A percentile compares a stretch with the other conserved stretches of the same genome.
Evolutionary conservation across 2,113 vertebrate species (phyloP).

Genomic region (Cottus gobio): DNA sequence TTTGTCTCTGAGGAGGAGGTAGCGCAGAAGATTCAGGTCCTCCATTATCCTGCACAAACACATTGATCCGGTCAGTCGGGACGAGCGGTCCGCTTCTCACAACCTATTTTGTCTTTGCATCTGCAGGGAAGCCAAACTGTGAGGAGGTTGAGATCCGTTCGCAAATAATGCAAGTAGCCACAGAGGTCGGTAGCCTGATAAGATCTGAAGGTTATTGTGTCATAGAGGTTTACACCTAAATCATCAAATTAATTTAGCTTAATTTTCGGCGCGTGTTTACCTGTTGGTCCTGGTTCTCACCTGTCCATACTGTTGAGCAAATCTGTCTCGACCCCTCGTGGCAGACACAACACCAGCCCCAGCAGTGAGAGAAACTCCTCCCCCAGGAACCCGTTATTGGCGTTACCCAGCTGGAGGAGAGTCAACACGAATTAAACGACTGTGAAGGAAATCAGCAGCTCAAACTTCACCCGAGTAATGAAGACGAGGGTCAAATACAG

Average conservation of each 20-base stretch:
- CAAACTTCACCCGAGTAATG: neutral
- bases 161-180: too few species aligned
- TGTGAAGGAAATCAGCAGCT: neutral
- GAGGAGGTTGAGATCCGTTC: neutral
- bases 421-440: constrained; percentile 40
- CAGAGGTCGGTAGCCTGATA: neutral
- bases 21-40: constrained; percentile 92
- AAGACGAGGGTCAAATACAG: neutral
- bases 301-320: constrained; percentile 91
- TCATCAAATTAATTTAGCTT: neutral
- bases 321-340: constrained; percentile 90
- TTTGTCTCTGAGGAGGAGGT: constrained; percentile 89
- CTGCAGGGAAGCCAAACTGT: neutral
- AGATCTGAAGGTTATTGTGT: neutral
- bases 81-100: neutral
- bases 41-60: constrained; percentile 90
- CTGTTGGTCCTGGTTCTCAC: constrained; percentile 73
- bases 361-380: constrained; percentile 86
- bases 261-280: neutral
- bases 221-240: neutral
- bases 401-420: constrained; percentile 73
- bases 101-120: neutral
- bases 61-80: neutral
- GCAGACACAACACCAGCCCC: constrained; percentile 85
- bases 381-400: constrained; percentile 87